A percentile compares a stretch with the other conserved stretches of the same genome.
Conservation (phyloP, 2,888 invertebrate species). For the Desoria tigrina region DNA sequence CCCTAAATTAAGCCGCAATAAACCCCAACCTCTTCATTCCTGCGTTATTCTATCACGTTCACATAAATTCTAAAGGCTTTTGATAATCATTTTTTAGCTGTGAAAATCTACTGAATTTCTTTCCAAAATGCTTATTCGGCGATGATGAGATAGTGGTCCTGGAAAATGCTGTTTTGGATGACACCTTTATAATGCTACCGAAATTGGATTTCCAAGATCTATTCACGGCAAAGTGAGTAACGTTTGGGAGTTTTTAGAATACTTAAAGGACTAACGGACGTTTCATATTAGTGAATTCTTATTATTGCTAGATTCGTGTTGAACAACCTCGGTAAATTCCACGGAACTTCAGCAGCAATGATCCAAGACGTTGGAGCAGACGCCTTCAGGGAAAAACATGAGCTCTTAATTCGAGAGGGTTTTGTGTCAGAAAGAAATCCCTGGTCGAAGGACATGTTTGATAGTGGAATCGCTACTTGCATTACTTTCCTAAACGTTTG, state of each 20-base stretch:
- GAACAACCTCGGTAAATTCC: constrained; percentile 25
- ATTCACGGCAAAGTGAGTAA: constrained; percentile 3
- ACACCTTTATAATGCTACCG: constrained; percentile 21
- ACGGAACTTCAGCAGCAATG: constrained; percentile 22
- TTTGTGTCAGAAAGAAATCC: neutral
- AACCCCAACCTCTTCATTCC: too few relatives aligned
- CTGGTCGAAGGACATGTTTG: constrained; percentile 10
- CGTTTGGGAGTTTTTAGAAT: neutral
- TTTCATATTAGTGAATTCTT: too few relatives aligned
- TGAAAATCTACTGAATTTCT: constrained; percentile 26
- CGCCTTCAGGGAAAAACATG: constrained; percentile 22
- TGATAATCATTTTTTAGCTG: too few relatives aligned
- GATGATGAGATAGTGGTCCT: constrained; percentile 30
- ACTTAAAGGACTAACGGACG: too few relatives aligned
- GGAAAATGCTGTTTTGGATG: constrained; percentile 23
- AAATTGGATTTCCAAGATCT: constrained; percentile 22
- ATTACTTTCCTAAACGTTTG: constrained; percentile 31
- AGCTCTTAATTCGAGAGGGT: constrained; percentile 7
- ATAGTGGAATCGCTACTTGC: constrained; percentile 3
- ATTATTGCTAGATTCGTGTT: constrained; percentile 25
- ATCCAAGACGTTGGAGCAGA: constrained; percentile 20
- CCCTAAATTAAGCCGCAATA: too few relatives aligned
- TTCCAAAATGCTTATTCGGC: constrained; percentile 38
- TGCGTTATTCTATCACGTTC: too few relatives aligned
- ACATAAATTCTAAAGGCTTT: too few relatives aligned